phyloP scores from a whole-genome alignment of 1,140 invertebrate species.

The Brachionus sp. region DNA sequence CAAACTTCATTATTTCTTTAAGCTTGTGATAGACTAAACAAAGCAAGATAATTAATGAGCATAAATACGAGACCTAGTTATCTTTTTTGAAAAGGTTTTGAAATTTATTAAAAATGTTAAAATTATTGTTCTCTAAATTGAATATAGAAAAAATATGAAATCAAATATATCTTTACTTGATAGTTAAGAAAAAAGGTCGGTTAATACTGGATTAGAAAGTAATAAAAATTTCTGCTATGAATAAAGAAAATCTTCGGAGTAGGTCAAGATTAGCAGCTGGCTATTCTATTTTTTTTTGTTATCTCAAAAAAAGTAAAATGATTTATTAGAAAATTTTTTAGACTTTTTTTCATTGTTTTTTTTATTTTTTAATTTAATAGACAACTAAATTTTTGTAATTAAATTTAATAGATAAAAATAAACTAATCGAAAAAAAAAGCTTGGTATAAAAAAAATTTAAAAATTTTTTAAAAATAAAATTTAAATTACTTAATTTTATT shows the following conservation, averaged over 20 bases:
- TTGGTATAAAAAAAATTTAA: no score
- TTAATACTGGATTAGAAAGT: background rate
- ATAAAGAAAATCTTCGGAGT: background rate
- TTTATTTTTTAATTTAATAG: no score
- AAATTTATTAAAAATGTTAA: slow-evolving; percentile 40
- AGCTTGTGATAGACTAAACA: background rate
- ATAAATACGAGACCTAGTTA: slow-evolving; percentile 15
- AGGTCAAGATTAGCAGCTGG: slow-evolving; percentile 10
- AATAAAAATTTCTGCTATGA: background rate
- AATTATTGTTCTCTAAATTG: slow-evolving; percentile 11
- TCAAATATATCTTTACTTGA: slow-evolving; percentile 41
- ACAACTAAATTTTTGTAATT: no score
- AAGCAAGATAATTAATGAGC: background rate
- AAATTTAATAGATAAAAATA: no score
- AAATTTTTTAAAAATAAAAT: no score
- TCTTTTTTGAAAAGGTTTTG: slow-evolving; percentile 14
- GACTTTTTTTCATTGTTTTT: background rate
- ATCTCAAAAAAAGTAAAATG: background rate
- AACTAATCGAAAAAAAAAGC: no score
- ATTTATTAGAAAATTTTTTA: background rate
- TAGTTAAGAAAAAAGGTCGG: slow-evolving; percentile 8
- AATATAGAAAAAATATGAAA: slow-evolving; percentile 30
- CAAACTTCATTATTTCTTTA: slow-evolving; percentile 8
- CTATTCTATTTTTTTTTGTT: background rate
- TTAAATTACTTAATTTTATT: no score